Base-by-base conservation (phyloP, 2,888 invertebrate species). In the Dendrolimus pini region DNA sequence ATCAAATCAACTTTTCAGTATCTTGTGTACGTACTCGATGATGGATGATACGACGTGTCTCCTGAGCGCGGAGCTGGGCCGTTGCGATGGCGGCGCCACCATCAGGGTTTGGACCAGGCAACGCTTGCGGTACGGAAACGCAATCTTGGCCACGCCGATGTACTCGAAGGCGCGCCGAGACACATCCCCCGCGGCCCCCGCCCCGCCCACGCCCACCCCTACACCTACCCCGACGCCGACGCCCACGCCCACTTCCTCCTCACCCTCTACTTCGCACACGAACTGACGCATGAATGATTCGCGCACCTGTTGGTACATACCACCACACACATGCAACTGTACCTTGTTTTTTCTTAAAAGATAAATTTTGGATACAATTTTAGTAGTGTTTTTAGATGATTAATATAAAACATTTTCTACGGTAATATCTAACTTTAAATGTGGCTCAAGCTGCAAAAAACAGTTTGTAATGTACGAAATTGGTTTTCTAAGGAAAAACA, bases 281-380 rank as follows among this genome's bases (percentile, higher is more conserved):
- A 99, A 99, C 82, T 99, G 98, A 8, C 98, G 93, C 96, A 99
- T 99, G 83, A 99, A 99, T 68, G 99, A 99, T 82, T 99, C 99
- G 53, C 99, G 94, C 3, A 98, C 96, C 94, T 95, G 61, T 12
- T 6, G 55, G 12, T 30, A n/a, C n/a, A n/a, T n/a, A 8, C 41
- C 41, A 47, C 18, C n/a, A 52, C 9, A 54, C 52, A 10, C 7
- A 41, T 55, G 7, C 8, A 30, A 30, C 30, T 30, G 3, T 30
- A 30, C 30, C 30, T 30, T 30, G 30, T 30, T 30, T 30, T 6
- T 30, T 6, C 30, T 30, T 30, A 30, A 0, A 30, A 30, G 30
- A 30, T 30, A 30, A 30, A 30, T 6, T 30, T 30, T 30, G 6
- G 30, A 18, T 18, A 18, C 0, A 18, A 18, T 18, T 18, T 18